Evolutionary conservation across 2,888 invertebrate genomes (phyloP).

Genomic region (Andrena bicolor): DNA sequence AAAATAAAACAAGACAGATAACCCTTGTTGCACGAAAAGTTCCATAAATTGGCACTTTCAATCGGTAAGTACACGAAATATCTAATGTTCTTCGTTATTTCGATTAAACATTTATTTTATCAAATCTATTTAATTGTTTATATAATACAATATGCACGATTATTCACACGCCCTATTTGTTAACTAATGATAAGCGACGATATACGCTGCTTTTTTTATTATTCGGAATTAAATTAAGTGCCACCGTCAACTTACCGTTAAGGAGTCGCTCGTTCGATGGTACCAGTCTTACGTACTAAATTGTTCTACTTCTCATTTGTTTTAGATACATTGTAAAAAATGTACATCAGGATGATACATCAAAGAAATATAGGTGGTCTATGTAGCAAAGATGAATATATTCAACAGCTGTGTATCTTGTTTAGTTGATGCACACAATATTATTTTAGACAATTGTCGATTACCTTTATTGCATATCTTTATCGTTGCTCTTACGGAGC

Average conservation of each 20-base stretch:
- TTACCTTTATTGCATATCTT: constrained; percentile 71
- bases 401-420: constrained; percentile 69
- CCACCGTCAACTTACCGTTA: not conserved
- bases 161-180: not conserved
- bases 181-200: constrained; percentile 18
- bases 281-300: not conserved
- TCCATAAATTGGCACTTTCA: constrained; percentile 53
- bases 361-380: constrained; percentile 69
- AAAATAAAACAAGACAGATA: constrained; percentile 35
- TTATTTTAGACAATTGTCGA: constrained; percentile 67
- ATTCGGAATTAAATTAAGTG: not conserved
- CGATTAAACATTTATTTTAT: constrained; percentile 3
- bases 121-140: constrained; percentile 21
- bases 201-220: constrained; percentile 4
- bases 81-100: constrained; percentile 8
- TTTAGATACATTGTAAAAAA: constrained; percentile 62
- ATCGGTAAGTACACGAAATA: constrained; percentile 49
- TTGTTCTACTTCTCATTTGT: constrained; percentile 39
- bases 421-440: constrained; percentile 80
- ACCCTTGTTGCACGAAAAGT: constrained; percentile 50
- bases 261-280: not conserved
- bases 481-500: constrained; percentile 69
- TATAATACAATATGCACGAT: constrained; percentile 5
- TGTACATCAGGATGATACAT: constrained; percentile 72
- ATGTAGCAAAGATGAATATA: constrained; percentile 54